Evolutionary conservation across 1,140 invertebrate genomes (phyloP), one percentile per base, ranked within the genome.

Genomic region (Eriosoma lanigerum): DNA sequence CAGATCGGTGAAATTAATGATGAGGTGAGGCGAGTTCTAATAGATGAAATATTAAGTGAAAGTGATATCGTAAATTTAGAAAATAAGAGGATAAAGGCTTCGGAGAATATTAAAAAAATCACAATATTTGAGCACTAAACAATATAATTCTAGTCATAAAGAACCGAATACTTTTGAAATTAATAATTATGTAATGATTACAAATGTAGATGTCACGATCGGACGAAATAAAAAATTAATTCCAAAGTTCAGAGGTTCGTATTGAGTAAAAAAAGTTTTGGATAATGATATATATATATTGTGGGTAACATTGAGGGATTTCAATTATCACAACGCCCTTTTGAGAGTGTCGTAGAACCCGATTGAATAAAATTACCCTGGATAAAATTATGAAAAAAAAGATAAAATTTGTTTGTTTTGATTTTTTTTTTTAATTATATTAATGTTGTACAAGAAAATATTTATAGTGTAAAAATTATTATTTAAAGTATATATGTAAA

Each of bases 271-370:
- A 29, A 64, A 81, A 21, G 52, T 81, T 6, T 66, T 81, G 9
- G 29, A 54, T 2, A 76, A 81, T 62, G 81, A 81, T 54, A 81
- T 54, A 62, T 72, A 17, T 81, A 62, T 66, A 13, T 73, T 0
- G 72, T 81, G 4, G 44, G 2, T 3, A 21, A 60, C 26, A 60
- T 60, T 26, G 56, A 60, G 2, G 24, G 6, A 10, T 4, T 4
- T 26, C 24, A 60, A 29, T 1, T 26, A 12, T 26, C 21, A 1
- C 24, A 60, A 10, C 1, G 21, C 0, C 56, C 56, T 10, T 29
- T 24, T 12, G 56, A 60, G 9, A 21, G 56, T 2, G n/a, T 60
- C 1, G 15, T 60, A 1, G 13, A 21, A 1, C 12, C 56, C 8
- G 56, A 60, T 26, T 1, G 26, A 10, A 60, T 60, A 8, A 24